Conservation (phyloP, 2,113 vertebrate genomes). For the Labeo rohita region DNA sequence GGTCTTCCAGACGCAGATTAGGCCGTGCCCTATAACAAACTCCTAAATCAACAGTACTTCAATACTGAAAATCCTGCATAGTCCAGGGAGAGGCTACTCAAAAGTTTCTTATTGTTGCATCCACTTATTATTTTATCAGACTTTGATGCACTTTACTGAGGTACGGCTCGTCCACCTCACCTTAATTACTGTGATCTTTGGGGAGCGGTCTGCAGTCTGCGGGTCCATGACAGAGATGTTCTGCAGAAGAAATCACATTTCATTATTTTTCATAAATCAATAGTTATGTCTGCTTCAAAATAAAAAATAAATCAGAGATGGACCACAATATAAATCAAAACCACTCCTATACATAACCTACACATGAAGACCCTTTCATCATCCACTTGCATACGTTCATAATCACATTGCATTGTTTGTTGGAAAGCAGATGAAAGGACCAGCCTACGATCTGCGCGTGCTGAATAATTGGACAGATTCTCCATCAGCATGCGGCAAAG, state of each 20-base stretch:
- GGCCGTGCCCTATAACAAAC: not conserved
- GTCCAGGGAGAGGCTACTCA: constrained; percentile 20
- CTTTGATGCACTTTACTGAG: not conserved
- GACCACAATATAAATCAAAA: not conserved
- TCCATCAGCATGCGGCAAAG: not conserved
- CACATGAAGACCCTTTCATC: not conserved
- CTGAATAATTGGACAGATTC: constrained; percentile 20
- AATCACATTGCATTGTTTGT: not conserved
- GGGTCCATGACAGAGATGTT: constrained; percentile 90
- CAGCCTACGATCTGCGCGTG: constrained; percentile 9
- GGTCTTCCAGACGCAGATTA: not conserved
- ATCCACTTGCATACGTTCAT: not conserved
- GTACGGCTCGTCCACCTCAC: constrained; percentile 64
- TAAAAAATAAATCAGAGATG: not conserved
- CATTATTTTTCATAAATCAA: not conserved
- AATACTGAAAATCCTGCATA: not conserved
- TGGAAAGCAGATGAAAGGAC: not conserved
- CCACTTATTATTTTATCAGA: not conserved
- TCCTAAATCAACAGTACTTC: constrained; percentile 10
- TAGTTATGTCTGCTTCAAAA: not conserved
- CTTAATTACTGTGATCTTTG: constrained; percentile 89
- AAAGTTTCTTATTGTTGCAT: not conserved
- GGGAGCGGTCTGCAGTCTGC: constrained; percentile 88
- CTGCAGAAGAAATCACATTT: constrained; percentile 61
- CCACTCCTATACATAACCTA: not conserved